Base-by-base conservation (phyloP, 1,140 invertebrate genomes). In the Nomia melanderi region DNA sequence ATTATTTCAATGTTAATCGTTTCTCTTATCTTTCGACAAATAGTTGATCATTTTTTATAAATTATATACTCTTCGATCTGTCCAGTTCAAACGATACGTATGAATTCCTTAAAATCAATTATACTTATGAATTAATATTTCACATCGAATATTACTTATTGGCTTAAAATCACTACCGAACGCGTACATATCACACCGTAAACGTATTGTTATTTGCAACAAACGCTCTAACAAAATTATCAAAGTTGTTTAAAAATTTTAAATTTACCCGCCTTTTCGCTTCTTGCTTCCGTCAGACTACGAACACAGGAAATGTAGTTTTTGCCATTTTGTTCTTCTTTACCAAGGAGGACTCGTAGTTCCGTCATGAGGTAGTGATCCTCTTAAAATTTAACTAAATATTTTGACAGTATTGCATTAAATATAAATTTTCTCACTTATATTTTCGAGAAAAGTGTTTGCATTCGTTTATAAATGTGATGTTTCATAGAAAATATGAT, bases 321-420 rank as follows among this genome's bases (percentile, higher is more conserved):
- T 39, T 36, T 17, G 79, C 88, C 89, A 90, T 89, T 53, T 89
- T 89, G 70, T 29, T 53, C 63, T 81, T 89, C 87, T 88, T 88
- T 88, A 64, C 44, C 31, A 41, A 50, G 70, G n/a, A 50, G 62
- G 44, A 84, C 80, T 83, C 53, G 23, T 63, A 71, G 39, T 25
- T 66, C 31, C 77, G 67, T 78, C 63, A 90, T 90, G 89, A 90
- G 89, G 89, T 90, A 89, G 39, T 70, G 36, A 9, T 33, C 33
- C 9, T 33, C 59, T 14, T 1, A 75, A n/a, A 59, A 75, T 50
- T 85, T 82, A 66, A 57, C 62, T 9, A n/a, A 47, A 65, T 27
- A 63, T 72, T 64, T 60, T 29, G 25, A 60, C 7, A 62, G 56
- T 60, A 54, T 62, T 27, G 0, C n/a, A 27, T 25, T 1, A 1